Evolutionary conservation across 2,888 invertebrate genomes (phyloP).

Genomic region (Acleris emargana): DNA sequence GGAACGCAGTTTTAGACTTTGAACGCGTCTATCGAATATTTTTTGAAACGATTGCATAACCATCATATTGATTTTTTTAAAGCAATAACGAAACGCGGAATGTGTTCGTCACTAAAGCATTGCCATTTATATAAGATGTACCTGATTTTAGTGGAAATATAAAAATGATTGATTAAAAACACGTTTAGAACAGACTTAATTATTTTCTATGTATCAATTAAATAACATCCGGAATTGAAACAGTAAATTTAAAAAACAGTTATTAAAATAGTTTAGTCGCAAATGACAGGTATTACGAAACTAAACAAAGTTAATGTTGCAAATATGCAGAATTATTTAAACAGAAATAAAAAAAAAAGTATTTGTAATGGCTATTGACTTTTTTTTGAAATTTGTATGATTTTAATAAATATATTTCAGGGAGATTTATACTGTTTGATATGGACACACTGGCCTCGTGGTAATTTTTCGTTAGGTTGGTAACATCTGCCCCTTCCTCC

Average conservation of each 20-base stretch:
- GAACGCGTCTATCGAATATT: constrained; percentile 4
- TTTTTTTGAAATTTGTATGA: neutral
- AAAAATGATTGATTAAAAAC: constrained; percentile 3
- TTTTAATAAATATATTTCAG: constrained; percentile 4
- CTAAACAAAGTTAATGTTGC: too few species aligned
- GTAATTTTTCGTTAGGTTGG: constrained; percentile 72
- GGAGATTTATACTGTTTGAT: constrained; percentile 40
- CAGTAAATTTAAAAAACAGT: too few species aligned
- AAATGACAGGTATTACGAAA: too few species aligned
- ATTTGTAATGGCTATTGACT: too few species aligned
- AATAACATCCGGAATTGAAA: too few species aligned
- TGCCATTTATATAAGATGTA: constrained; percentile 40
- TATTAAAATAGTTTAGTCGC: too few species aligned
- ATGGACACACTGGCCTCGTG: constrained; percentile 76
- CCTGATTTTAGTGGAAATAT: constrained; percentile 15
- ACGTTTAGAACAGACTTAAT: neutral
- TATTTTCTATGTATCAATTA: neutral
- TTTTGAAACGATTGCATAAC: constrained; percentile 25
- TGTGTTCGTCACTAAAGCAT: constrained; percentile 56
- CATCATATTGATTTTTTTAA: constrained; percentile 20
- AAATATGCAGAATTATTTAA: too few species aligned
- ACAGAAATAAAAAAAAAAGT: too few species aligned
- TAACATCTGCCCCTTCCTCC: constrained; percentile 78
- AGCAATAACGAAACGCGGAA: constrained; percentile 50
- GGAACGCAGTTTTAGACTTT: constrained; percentile 19